Evolutionary conservation across 2,113 vertebrate genomes (phyloP), one percentile per base, ranked within the genome.

Genomic region (Jaculus jaculus): DNA sequence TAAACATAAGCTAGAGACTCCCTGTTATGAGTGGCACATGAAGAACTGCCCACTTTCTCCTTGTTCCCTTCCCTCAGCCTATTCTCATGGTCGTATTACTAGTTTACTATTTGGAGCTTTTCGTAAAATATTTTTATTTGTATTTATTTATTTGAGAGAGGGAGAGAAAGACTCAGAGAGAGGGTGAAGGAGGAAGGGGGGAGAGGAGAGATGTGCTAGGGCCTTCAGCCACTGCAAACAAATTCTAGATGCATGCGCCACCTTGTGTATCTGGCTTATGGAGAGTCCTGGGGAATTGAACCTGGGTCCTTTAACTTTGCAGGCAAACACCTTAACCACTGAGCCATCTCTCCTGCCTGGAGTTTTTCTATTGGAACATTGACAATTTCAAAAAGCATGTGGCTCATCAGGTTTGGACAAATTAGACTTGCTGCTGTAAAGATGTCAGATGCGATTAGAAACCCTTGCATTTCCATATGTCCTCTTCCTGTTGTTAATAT

Each of bases 381-480:
- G 20, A 81, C 61, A 51, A 86, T 24, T 92, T 94, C 68, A 34
- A 61, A 83, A 83, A 58, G 42, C 81, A 9, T 42, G 66, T 30
- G 21, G 61, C 77, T 17, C 24, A 28, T 74, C 60, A 86, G 18
- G 42, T 69, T n/a, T 63, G 60, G 30, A 74, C 16, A 83, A 83
- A 79, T 92, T 47, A 78, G 77, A 87, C 60, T 90, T 47, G 69
- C 47, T 58, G 3, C 32, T 90, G 1, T 87, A 68, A 89, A 89
- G 84, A 93, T 13, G 32, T n/a, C 61, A 77, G 71, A 78, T 73
- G 75, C n/a, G 68, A 68, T 51, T 17, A 92, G 92, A 92, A 71
- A 39, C 16, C 12, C 66, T 58, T 26, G 74, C n/a, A 21, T 87
- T 60, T 37, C 5, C 61, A 12, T 30, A 82, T 89, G 88, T 23